phyloP scores from a whole-genome alignment of 2,888 invertebrate genomes.

The Euclidia mi region DNA sequence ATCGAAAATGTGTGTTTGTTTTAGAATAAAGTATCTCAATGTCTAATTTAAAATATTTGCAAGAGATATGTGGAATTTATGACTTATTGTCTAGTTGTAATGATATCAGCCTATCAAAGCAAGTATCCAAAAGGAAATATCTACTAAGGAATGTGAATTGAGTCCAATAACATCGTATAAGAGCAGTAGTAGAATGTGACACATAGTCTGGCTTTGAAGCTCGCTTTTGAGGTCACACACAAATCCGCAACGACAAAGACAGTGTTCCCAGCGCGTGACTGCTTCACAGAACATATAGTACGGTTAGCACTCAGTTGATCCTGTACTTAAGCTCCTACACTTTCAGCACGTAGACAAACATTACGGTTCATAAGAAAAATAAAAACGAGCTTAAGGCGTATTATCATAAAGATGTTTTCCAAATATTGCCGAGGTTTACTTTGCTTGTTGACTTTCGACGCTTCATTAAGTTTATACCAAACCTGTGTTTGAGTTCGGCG shows the following conservation, averaged over 20 bases:
- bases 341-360: slow-evolving; percentile 50
- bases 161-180: neutral
- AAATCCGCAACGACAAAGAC: slow-evolving; percentile 32
- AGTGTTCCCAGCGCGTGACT: slow-evolving; percentile 39
- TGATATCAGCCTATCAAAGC: too few relatives aligned
- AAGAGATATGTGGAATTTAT: neutral
- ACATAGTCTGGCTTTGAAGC: slow-evolving; percentile 3
- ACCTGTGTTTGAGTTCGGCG: slow-evolving; percentile 66
- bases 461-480: slow-evolving; percentile 79
- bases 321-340: slow-evolving; percentile 37
- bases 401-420: slow-evolving; percentile 71
- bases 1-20: slow-evolving; percentile 14
- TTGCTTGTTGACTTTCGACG: slow-evolving; percentile 72
- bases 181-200: neutral
- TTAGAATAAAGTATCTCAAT: neutral
- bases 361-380: slow-evolving; percentile 58
- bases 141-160: too few relatives aligned
- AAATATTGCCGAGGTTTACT: slow-evolving; percentile 69
- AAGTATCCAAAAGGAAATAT: too few relatives aligned
- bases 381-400: slow-evolving; percentile 57
- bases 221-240: slow-evolving; percentile 32
- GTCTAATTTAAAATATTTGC: neutral
- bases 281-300: slow-evolving; percentile 40
- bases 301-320: slow-evolving; percentile 40
- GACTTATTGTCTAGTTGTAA: neutral